These are phyloP conservation scores for Acleris holmiana DNA, from an alignment of 2,888 invertebrate genomes.

Conservation along the genomic window DNA sequence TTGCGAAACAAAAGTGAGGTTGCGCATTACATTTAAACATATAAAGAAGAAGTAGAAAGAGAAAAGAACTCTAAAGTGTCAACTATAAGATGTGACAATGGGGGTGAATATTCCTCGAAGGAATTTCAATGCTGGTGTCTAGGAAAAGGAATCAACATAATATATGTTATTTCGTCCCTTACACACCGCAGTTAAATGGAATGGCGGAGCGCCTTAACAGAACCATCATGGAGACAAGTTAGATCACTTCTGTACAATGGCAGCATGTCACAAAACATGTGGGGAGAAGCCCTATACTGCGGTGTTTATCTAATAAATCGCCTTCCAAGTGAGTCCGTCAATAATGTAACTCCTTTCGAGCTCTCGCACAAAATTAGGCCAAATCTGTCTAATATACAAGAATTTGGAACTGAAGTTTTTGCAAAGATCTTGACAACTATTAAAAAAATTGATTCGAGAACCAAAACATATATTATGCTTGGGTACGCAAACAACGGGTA, in stretches of 20 bases:
- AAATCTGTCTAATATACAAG: conserved; percentile 1
- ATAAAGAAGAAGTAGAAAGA: conserved; percentile 7
- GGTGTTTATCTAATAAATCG: conserved; percentile 3
- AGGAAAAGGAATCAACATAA: conserved; percentile 2
- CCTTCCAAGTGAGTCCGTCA: conserved; percentile 4
- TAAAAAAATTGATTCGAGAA: conserved; percentile 1
- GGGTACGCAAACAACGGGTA: conserved; percentile 4
- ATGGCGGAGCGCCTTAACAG: neutral
- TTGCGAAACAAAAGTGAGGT: conserved; percentile 3
- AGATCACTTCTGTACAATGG: neutral
- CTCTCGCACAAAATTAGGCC: neutral
- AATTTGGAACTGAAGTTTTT: neutral
- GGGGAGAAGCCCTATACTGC: conserved; percentile 12
- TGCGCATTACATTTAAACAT: neutral
- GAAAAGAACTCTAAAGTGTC: neutral
- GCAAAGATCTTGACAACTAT: neutral
- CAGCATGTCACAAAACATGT: neutral
- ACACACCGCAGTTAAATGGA: neutral
- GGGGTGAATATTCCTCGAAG: too few species aligned
- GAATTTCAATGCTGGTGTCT: neutral
- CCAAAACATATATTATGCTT: neutral
- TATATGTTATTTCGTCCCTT: neutral
- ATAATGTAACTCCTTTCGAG: conserved; percentile 4
- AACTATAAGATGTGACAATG: too few species aligned
- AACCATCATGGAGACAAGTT: neutral